These are phyloP conservation scores for Hesperophylax magnus DNA, from an alignment of 1,140 invertebrate species.

Conservation along the genomic window DNA sequence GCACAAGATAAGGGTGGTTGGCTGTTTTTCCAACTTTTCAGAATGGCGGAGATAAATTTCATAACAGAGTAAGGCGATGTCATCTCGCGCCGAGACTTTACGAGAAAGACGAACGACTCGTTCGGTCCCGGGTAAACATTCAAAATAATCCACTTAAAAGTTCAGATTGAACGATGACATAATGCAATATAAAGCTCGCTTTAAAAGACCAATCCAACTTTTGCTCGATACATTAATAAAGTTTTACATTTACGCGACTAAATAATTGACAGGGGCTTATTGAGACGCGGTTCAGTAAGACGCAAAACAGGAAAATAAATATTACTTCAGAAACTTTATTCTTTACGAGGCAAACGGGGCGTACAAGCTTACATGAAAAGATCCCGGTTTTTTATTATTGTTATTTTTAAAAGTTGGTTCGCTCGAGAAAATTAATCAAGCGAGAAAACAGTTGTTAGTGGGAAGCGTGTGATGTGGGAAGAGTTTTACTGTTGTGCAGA, in stretches of 20 bases:
- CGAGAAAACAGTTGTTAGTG: background rate
- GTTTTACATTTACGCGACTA: background rate
- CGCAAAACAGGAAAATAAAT: conserved; percentile 21
- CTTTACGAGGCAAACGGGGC: background rate
- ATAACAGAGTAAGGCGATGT: background rate
- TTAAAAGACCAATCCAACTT: background rate
- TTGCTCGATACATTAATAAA: background rate
- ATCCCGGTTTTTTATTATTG: background rate
- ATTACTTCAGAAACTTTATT: conserved; percentile 9
- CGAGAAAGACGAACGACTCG: background rate
- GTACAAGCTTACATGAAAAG: conserved; percentile 16
- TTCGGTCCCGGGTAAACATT: background rate
- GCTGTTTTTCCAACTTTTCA: too few relatives aligned
- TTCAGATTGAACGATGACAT: conserved; percentile 19
- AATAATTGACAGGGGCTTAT: conserved; percentile 1
- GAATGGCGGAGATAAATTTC: background rate
- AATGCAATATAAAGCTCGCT: conserved; percentile 2
- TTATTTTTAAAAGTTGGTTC: background rate
- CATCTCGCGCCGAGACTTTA: background rate
- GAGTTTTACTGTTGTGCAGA: too few relatives aligned
- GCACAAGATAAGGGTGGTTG: too few relatives aligned
- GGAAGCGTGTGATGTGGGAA: too few relatives aligned
- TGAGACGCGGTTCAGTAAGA: conserved; percentile 1
- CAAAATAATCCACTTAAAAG: conserved; percentile 13
- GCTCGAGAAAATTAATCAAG: conserved; percentile 6